Base-by-base conservation (phyloP, 2,797 vertebrate genomes). In the Ctenosaura bakeri region DNA sequence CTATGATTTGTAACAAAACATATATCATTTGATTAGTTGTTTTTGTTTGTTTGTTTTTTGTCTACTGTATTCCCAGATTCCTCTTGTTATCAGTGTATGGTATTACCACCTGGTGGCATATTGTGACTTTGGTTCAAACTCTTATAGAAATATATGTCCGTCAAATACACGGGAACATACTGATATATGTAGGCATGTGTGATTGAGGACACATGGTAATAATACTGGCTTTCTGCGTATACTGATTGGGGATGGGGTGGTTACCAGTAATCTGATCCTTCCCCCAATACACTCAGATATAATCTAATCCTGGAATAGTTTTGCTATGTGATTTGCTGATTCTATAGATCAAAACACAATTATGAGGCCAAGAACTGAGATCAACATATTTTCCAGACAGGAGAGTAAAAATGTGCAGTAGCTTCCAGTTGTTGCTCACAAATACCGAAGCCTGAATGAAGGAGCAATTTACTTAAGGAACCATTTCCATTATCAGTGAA, bases 401-500 rank as follows among this genome's bases (percentile, higher is more conserved):
- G 38, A 56, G 13, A 1, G 86, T n/a, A 90, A 89, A 92, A 86
- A 95, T 87, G 0, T 12, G 35, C 77, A 76, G 42, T 4, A 69
- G 56, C 91, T 95, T 95, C 94, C 93, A 88, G 93, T 95, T 93
- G 90, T 1, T 90, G 76, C 88, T 93, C 91, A 62, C 86, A 93
- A 93, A 94, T 93, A 89, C 76, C 88, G 76, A 94, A 94, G 38
- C 83, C 71, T 18, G 89, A 86, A 80, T 91, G 62, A 95, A 56
- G 71, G 82, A 90, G 92, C 87, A 94, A 92, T 95, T 95, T 94
- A 90, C 90, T 93, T 94, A 46, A 87, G 85, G 56, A 93, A 90
- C 92, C 0, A 83, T 93, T 95, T 92, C 94, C 81, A 92, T 95
- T 94, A 94, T 95, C 92, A 89, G 12, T 94, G 92, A 96, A 93